Evolutionary conservation across 1,140 invertebrate species (phyloP).

Genomic region (Cyphomyrmex costatus): DNA sequence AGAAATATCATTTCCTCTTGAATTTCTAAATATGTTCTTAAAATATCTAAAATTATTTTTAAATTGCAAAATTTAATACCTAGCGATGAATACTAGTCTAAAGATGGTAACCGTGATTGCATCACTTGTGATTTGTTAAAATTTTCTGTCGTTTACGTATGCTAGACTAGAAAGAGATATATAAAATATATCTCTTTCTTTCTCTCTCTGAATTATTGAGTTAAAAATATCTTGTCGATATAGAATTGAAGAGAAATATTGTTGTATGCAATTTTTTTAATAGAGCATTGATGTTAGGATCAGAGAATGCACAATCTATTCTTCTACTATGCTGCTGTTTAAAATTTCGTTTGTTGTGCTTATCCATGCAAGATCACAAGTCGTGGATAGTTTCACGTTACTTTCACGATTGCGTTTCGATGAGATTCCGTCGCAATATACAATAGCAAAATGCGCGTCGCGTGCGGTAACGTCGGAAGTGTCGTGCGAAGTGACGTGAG

Average conservation of each 20-base stretch:
- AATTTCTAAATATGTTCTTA: neutral
- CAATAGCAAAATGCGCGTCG: neutral
- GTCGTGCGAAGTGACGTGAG: neutral
- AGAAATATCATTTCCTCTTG: neutral
- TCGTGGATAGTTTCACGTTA: neutral
- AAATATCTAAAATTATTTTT: neutral
- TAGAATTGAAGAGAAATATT: too few relatives aligned
- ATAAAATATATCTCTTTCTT: too few relatives aligned
- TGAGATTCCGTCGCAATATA: neutral
- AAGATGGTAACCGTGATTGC: too few relatives aligned
- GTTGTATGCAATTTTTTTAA: too few relatives aligned
- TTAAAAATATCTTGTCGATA: too few relatives aligned
- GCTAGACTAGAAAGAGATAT: too few relatives aligned
- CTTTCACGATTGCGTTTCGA: slow-evolving; percentile 1
- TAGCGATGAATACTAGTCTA: neutral
- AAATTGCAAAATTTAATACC: neutral
- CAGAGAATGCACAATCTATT: too few relatives aligned
- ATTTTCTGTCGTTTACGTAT: too few relatives aligned
- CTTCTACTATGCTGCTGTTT: neutral
- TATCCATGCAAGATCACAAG: neutral
- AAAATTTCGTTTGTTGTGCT: neutral
- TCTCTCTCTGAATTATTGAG: too few relatives aligned
- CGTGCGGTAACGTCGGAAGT: slow-evolving; percentile 9
- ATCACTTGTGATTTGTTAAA: too few relatives aligned
- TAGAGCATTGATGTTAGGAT: too few relatives aligned